phyloP scores from a whole-genome alignment of 2,113 vertebrate species.

The Chitala chitala region DNA sequence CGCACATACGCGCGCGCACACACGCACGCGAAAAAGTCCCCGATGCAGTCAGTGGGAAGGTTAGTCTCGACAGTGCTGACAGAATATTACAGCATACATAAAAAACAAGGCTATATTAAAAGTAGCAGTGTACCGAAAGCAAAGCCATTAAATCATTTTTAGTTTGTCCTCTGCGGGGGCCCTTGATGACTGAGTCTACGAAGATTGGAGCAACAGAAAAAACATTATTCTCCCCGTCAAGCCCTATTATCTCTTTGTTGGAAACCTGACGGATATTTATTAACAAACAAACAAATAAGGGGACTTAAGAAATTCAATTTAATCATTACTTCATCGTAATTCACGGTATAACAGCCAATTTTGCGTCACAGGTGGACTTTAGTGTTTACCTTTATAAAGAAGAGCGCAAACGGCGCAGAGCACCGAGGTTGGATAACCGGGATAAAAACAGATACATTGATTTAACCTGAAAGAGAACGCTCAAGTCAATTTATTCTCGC shows the following conservation, averaged over 20 bases:
- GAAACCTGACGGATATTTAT: background rate
- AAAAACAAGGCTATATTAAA: too few species aligned
- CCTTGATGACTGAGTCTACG: background rate
- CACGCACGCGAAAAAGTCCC: background rate
- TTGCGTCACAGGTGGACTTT: background rate
- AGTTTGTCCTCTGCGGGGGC: background rate
- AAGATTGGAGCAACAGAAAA: background rate
- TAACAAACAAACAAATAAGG: background rate
- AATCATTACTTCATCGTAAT: background rate
- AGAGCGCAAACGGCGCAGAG: too few species aligned
- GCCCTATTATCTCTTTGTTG: background rate
- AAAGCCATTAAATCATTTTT: background rate
- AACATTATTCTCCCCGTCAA: background rate
- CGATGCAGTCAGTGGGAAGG: constrained; percentile 10
- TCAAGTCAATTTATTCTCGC: too few species aligned
- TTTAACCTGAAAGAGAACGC: background rate
- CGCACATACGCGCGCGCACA: background rate
- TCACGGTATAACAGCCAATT: background rate
- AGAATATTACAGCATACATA: background rate
- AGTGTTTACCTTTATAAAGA: too few species aligned
- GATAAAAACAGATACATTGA: background rate
- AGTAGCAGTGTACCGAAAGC: background rate
- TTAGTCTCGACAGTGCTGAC: background rate
- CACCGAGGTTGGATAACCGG: background rate
- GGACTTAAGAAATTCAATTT: background rate